phyloP scores from a whole-genome alignment of 2,888 invertebrate species.

The Nemotelus nigrinus region DNA sequence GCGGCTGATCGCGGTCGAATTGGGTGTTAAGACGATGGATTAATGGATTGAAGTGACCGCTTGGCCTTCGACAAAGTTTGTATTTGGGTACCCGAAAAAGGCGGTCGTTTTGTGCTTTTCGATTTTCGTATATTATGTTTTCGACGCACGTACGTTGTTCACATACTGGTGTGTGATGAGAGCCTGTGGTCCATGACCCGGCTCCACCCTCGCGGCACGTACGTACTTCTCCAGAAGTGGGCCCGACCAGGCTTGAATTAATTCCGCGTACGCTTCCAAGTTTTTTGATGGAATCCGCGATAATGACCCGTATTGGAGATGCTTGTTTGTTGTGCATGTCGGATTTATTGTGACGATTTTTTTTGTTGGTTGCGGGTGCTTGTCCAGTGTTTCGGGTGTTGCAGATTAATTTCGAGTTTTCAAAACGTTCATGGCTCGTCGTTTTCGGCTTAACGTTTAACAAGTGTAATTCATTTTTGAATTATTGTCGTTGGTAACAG shows the following conservation, averaged over 20 bases:
- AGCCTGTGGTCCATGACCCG: constrained; percentile 6
- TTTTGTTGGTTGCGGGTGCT: too few species aligned
- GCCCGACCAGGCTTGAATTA: not conserved
- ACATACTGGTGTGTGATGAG: not conserved
- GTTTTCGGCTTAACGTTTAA: too few species aligned
- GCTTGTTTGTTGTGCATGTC: not conserved
- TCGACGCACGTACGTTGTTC: not conserved
- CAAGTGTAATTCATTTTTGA: too few species aligned
- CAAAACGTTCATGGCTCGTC: too few species aligned
- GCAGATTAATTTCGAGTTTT: too few species aligned
- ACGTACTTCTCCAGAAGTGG: not conserved
- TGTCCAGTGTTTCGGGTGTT: too few species aligned
- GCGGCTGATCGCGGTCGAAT: constrained; percentile 6
- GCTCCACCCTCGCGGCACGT: constrained; percentile 21
- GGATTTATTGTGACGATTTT: not conserved
- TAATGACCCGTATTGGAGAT: constrained; percentile 23
- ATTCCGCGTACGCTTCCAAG: constrained; percentile 19
- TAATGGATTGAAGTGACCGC: constrained; percentile 23
- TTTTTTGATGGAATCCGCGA: constrained; percentile 22
- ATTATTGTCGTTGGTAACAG: too few species aligned
- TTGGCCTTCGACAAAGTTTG: not conserved
- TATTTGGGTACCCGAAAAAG: constrained; percentile 2
- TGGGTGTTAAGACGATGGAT: constrained; percentile 3
- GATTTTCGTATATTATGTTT: not conserved
- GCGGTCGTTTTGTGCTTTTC: constrained; percentile 1